A percentile compares a stretch with the other conserved stretches of the same genome.
Conservation (phyloP, 2,113 vertebrate species). For the Turdus rufiventris region DNA sequence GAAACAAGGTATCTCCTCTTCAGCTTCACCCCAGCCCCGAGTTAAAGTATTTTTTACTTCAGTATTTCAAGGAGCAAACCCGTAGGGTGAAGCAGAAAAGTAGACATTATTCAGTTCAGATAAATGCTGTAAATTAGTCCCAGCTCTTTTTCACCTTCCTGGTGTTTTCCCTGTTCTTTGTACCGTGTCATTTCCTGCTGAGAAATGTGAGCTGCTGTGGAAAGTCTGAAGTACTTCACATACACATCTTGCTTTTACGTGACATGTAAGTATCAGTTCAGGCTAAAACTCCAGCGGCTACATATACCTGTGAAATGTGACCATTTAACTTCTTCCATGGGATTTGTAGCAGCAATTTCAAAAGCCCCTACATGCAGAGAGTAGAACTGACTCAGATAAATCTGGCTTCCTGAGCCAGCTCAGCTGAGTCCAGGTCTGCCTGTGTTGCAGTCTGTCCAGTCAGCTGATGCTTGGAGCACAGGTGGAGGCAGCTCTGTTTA, state of each 20-base stretch:
- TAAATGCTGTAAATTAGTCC: not conserved
- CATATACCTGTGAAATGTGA: not conserved
- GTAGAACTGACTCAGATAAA: accelerated
- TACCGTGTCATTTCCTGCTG: accelerated
- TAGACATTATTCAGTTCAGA: not conserved
- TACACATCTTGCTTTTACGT: accelerated
- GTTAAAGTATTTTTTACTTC: not conserved
- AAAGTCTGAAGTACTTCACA: no score
- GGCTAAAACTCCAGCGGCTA: not conserved
- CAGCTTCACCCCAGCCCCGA: accelerated
- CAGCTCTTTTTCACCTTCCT: not conserved
- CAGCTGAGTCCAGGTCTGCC: not conserved
- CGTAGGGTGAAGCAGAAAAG: not conserved
- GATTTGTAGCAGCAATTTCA: not conserved
- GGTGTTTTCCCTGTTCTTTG: not conserved
- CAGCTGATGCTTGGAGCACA: not conserved
- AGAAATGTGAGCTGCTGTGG: accelerated
- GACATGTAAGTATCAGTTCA: accelerated
- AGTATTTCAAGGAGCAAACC: not conserved
- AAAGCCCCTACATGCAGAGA: accelerated
- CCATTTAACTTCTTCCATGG: not conserved
- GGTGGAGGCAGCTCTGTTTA: no score
- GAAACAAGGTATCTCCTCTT: not conserved
- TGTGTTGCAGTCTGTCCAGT: accelerated
- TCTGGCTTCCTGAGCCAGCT: not conserved